A percentile compares a stretch with the other conserved stretches of the same genome.
Evolutionary conservation across 2,113 vertebrate genomes (phyloP).

Genomic region (Melanotaenia duboulayi): DNA sequence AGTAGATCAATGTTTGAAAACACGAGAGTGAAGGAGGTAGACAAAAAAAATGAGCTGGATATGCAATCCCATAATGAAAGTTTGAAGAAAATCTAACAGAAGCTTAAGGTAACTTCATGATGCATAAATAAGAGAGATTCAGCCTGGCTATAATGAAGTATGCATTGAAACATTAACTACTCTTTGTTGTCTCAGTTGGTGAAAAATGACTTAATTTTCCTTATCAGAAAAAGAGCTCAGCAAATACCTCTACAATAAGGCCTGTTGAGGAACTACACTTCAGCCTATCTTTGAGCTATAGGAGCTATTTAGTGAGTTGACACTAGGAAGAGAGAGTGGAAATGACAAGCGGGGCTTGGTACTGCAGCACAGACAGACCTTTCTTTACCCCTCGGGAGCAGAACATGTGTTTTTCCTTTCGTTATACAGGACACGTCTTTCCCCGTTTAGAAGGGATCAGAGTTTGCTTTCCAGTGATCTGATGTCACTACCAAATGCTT

Average conservation of each 20-base stretch:
- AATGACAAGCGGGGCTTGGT: slow-evolving; percentile 32
- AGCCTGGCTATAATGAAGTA: neutral
- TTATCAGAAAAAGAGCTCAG: neutral
- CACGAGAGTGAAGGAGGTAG: neutral
- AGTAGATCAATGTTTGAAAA: too few species aligned
- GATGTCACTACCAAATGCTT: neutral
- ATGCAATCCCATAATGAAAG: neutral
- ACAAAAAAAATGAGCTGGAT: neutral
- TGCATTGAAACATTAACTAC: neutral
- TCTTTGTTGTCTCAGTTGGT: neutral
- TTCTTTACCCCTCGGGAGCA: slow-evolving; percentile 48
- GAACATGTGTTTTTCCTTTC: slow-evolving; percentile 10
- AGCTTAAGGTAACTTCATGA: neutral
- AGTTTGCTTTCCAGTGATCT: neutral
- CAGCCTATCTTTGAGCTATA: slow-evolving; percentile 11
- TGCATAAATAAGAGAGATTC: neutral
- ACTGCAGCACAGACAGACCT: slow-evolving; percentile 57
- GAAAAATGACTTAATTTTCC: neutral
- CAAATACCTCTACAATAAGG: neutral
- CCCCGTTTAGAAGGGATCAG: neutral
- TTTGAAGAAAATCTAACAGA: neutral
- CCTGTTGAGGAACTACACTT: slow-evolving; percentile 1
- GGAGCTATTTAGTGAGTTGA: slow-evolving; percentile 42
- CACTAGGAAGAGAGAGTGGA: slow-evolving; percentile 33
- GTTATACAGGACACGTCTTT: neutral